Conservation (phyloP, 2,113 vertebrate species). For the Mystacornis crossleyi region DNA sequence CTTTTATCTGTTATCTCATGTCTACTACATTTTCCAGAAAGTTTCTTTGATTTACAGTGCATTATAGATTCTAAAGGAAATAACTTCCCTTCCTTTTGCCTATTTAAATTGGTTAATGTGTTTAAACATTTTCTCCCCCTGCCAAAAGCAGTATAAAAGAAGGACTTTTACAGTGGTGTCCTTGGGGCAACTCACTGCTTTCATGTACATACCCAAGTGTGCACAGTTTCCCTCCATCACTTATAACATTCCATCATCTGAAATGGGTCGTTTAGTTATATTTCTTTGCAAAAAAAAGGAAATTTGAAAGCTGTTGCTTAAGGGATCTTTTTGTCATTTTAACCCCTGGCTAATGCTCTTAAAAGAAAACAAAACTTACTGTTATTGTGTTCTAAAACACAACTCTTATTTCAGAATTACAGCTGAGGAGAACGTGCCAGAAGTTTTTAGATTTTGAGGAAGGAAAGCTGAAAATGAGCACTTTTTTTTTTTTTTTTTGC, state of each 20-base stretch:
- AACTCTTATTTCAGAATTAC: neutral
- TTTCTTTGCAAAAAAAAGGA: neutral
- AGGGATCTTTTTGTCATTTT: neutral
- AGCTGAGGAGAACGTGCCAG: neutral
- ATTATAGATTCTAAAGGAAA: neutral
- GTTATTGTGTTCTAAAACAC: neutral
- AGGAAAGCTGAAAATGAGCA: neutral
- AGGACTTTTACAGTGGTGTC: neutral
- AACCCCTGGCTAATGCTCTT: neutral
- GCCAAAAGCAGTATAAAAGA: neutral
- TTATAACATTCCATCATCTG: neutral
- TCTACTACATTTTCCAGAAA: neutral
- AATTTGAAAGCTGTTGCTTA: neutral
- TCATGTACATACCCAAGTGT: neutral
- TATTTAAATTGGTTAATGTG: neutral
- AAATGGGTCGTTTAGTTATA: neutral
- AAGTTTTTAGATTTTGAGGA: neutral
- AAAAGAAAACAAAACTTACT: neutral
- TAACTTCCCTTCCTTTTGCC: neutral
- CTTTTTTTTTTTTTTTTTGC: neutral
- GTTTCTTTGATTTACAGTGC: conserved; percentile 4
- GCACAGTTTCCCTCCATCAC: neutral
- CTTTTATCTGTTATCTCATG: neutral
- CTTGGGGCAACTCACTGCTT: neutral
- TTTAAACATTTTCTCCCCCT: neutral